These are phyloP conservation scores for Manduca sexta DNA, from an alignment of 1,140 invertebrate genomes.

Conservation along the genomic window DNA sequence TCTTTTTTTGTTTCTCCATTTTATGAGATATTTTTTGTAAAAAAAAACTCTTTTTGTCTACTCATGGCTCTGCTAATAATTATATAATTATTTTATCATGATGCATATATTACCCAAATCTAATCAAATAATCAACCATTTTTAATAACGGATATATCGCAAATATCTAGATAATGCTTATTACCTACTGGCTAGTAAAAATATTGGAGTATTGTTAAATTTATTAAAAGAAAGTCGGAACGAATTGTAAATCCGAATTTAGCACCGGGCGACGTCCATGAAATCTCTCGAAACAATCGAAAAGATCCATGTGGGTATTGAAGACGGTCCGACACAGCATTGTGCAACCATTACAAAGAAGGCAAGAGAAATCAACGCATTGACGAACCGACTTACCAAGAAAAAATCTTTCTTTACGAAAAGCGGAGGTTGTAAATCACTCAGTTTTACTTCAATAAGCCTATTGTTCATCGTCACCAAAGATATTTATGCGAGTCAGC, in stretches of 20 bases:
- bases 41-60: no score
- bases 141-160: no score
- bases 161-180: no score
- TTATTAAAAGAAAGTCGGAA: slow-evolving; percentile 57
- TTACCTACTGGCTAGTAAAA: no score
- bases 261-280: slow-evolving; percentile 51
- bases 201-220: slow-evolving; percentile 9
- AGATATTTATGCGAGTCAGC: not conserved
- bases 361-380: slow-evolving; percentile 47
- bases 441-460: not conserved
- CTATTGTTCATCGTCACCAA: not conserved
- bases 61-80: no score
- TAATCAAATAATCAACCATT: no score
- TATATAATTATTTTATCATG: no score
- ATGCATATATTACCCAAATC: no score
- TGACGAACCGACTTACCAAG: slow-evolving; percentile 39
- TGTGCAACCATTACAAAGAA: slow-evolving; percentile 59
- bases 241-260: slow-evolving; percentile 66
- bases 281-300: slow-evolving; percentile 58
- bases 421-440: slow-evolving; percentile 42
- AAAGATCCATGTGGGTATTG: slow-evolving; percentile 28
- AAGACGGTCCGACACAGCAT: slow-evolving; percentile 39
- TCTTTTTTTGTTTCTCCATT: not conserved
- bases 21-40: no score
- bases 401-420: slow-evolving; percentile 5